These are phyloP conservation scores for Mycetomoellerius zeteki DNA, from an alignment of 1,140 invertebrate species.

Conservation along the genomic window DNA sequence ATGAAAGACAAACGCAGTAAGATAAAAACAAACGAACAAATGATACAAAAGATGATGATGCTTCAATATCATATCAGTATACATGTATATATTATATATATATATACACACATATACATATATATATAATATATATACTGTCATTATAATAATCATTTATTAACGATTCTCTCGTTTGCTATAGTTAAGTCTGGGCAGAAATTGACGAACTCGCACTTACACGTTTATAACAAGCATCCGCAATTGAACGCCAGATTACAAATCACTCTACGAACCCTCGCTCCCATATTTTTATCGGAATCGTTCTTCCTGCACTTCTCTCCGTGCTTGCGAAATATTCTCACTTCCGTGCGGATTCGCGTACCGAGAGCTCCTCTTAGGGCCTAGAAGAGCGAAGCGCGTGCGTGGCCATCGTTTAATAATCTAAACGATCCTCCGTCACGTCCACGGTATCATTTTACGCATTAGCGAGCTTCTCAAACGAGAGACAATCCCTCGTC, in stretches of 20 bases:
- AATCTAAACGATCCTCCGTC: conserved; percentile 34
- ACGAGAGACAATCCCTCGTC: conserved; percentile 14
- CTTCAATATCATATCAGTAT: conserved; percentile 82
- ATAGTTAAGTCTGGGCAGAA: conserved; percentile 82
- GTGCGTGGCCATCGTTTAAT: conserved; percentile 2
- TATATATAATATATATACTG: conserved; percentile 64
- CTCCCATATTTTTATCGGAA: conserved; percentile 67
- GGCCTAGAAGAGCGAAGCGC: neutral
- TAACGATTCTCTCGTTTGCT: conserved; percentile 82
- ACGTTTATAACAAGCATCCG: conserved; percentile 75
- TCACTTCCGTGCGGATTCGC: conserved; percentile 14
- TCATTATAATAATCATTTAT: conserved; percentile 83
- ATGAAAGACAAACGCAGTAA: conserved; percentile 87
- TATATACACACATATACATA: neutral
- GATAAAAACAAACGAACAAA: conserved; percentile 87
- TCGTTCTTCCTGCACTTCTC: conserved; percentile 41
- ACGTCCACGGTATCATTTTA: neutral
- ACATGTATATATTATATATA: conserved; percentile 52
- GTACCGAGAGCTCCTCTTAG: neutral
- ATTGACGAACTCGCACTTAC: conserved; percentile 83
- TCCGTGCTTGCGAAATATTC: neutral
- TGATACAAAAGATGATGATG: conserved; percentile 86
- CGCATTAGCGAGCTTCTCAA: neutral
- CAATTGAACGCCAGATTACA: conserved; percentile 77
- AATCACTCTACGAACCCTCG: conserved; percentile 75